Base-by-base conservation (phyloP, 2,113 vertebrate species). In the Cnemophilus loriae region DNA sequence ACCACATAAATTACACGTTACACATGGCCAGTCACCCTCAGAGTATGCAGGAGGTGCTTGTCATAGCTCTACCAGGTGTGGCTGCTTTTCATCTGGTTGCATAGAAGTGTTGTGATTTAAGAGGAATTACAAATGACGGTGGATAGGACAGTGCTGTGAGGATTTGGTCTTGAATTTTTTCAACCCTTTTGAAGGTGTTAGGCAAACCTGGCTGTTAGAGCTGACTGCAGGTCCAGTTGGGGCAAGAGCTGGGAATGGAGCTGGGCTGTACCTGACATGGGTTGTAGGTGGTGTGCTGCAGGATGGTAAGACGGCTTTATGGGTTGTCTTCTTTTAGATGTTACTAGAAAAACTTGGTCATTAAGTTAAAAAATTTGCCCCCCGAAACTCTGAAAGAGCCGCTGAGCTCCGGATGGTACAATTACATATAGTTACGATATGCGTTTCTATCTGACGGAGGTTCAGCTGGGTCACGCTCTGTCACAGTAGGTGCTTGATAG, bases 401-500 rank as follows among this genome's bases (percentile, higher is more conserved):
- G 3, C 16, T 10, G 18, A 53, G 22, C 42, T 44, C 22, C 11
- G 17, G 11, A 14, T 5, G 5, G 8, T 33, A 3, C 15, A 12
- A 4, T 50, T 17, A 2, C 15, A 9, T 1, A 4, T 1, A 1
- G 8, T 61, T 41, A n/a, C 2, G 3, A 8, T 5, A 14, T 1
- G 26, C 3, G 0, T 69, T 53, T 64, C 3, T 24, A 0, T 17
- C 23, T 23, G 11, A 5, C 5, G 1, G 4, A 5, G 9, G 11
- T 44, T 50, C 4, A 5, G 13, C 5, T 16, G 30, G 12, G 7
- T 22, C 8, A 7, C 24, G 30, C 47, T 44, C 20, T 28, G 26
- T 39, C 15, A 15, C 27, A 6, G 21, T 2, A 41, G 33, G 5
- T 1, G 8, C 47, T 24, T 13, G 33, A 26, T 1, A 8, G 7